Evolutionary conservation across 2,113 vertebrate genomes (phyloP), one percentile per base, ranked within the genome.

Genomic region (Rhineura floridana): DNA sequence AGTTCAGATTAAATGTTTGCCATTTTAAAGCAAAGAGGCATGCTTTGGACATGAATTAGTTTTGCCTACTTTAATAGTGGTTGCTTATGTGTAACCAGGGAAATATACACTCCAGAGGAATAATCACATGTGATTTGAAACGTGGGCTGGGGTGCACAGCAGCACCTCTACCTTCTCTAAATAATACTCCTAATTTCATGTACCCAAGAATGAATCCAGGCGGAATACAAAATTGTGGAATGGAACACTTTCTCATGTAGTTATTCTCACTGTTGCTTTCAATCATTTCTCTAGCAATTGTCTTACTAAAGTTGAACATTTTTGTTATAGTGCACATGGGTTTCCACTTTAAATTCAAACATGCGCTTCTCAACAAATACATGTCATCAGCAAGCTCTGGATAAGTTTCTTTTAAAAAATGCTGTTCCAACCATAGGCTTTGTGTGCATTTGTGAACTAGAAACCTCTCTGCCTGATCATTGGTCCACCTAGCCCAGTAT

Each of bases 181-280:
- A 17, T 39, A 42, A 44, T 5, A 33, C 28, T 83, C 19, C 33
- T 50, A 9, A 23, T 69, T 69, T 72, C 67, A 84, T n/a, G 46
- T 52, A 91, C 89, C 83, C 91, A 91, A 88, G 87, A 86, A 88
- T 91, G 94, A 84, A 87, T 83, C 78, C 93, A 12, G 48, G 86
- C 83, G 76, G 73, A 72, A 88, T 85, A 84, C 90, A 87, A 67
- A 21, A 30, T 3, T 52, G 33, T 84, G 23, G 23, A 62, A 44
- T 84, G 79, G 90, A 93, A 10, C 12, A 4, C 63, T 90, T 85
- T 44, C 21, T 93, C 77, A 85, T 62, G 13, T 77, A n/a, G 13
- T 52, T 13, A 65, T 87, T 92, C 78, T 52, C 0, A 70, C 6
- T 7, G 87, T 87, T 67, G 81, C 6, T 0, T 88, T 62, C 48